Percentiles rank a stretch among this genome's conserved stretches.
These are phyloP conservation scores for Ornithoptera priamus DNA, from an alignment of 2,888 invertebrate genomes.

Conservation along the genomic window DNA sequence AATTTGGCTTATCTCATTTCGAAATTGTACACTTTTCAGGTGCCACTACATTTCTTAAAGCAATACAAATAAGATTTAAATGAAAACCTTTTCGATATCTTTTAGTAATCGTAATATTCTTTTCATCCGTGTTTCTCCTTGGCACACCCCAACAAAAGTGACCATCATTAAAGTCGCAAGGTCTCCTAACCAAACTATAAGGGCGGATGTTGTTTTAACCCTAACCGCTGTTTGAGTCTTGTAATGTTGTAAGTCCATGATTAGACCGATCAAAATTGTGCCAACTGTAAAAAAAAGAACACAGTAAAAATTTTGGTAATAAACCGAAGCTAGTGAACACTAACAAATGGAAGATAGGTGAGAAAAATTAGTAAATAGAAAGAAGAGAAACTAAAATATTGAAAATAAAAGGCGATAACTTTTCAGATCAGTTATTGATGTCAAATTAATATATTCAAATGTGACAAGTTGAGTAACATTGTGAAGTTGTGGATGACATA, in stretches of 20 bases:
- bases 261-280: neutral
- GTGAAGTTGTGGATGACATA: no score
- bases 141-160: neutral
- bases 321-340: no score
- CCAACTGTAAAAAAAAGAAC: neutral
- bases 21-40: neutral
- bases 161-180: neutral
- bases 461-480: no score
- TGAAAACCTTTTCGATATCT: neutral
- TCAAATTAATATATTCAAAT: no score
- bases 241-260: constrained; percentile 5
- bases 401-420: no score
- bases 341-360: no score
- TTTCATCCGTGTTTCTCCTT: neutral
- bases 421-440: no score
- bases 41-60: neutral
- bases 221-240: neutral
- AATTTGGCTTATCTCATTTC: neutral
- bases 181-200: constrained; percentile 4
- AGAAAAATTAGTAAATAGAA: no score
- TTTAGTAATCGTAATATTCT: neutral
- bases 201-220: constrained; percentile 1
- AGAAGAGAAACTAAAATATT: no score
- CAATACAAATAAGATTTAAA: neutral
- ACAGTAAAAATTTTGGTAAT: neutral